phyloP scores from a whole-genome alignment of 2,888 invertebrate species.

The Melanostoma scalare region DNA sequence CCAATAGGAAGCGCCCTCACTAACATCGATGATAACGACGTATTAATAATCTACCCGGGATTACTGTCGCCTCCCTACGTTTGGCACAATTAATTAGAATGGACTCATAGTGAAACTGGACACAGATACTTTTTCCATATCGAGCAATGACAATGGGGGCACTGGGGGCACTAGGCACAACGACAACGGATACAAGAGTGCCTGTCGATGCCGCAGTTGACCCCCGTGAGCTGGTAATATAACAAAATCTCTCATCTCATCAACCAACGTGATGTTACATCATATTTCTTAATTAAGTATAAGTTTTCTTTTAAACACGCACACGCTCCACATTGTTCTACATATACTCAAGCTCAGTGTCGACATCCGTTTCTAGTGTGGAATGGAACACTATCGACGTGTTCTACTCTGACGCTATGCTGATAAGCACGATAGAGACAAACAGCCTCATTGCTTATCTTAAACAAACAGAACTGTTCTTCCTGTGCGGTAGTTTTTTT shows the following conservation, averaged over 20 bases:
- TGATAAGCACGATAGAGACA: constrained; percentile 16
- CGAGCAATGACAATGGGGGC: too few relatives aligned
- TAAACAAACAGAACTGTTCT: constrained; percentile 58
- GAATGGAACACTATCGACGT: constrained; percentile 3
- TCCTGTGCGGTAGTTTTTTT: constrained; percentile 50
- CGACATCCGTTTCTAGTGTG: constrained; percentile 47
- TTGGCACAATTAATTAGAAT: constrained; percentile 55
- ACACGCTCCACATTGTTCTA: constrained; percentile 23
- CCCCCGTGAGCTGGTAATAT: constrained; percentile 5
- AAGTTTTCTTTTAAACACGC: constrained; percentile 35
- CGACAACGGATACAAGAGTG: neutral
- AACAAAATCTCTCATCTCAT: constrained; percentile 32
- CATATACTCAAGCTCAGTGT: neutral
- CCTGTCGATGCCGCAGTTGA: constrained; percentile 22
- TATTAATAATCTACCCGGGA: constrained; percentile 54
- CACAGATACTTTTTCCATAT: constrained; percentile 23
- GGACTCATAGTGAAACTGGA: constrained; percentile 25
- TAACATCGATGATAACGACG: constrained; percentile 46
- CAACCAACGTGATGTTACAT: constrained; percentile 57
- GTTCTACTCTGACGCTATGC: constrained; percentile 9
- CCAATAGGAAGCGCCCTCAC: constrained; percentile 24
- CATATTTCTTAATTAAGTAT: constrained; percentile 60
- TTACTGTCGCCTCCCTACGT: constrained; percentile 43
- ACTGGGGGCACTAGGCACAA: too few relatives aligned
- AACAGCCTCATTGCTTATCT: constrained; percentile 47